These are phyloP conservation scores for Marronus borbonicus DNA, from an alignment of 2,888 invertebrate genomes.

Conservation along the genomic window DNA sequence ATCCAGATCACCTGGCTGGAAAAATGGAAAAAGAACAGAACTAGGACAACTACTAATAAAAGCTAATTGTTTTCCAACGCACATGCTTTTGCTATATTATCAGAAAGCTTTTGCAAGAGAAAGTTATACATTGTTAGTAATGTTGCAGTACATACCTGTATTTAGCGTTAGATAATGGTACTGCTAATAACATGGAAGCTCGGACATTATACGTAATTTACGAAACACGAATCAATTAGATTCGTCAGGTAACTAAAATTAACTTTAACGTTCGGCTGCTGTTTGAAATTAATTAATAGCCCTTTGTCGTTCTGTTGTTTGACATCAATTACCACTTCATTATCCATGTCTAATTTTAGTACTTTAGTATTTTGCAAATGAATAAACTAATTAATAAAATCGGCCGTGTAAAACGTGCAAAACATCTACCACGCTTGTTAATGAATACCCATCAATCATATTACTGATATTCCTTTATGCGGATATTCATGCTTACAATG, in stretches of 20 bases:
- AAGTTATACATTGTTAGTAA: too few relatives aligned
- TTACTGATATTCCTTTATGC: constrained; percentile 6
- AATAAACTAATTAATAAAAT: constrained; percentile 46
- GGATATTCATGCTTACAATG: not conserved
- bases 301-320: constrained; percentile 31
- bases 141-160: too few relatives aligned
- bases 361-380: constrained; percentile 24
- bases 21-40: too few relatives aligned
- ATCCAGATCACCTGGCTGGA: too few relatives aligned
- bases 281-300: constrained; percentile 46
- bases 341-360: constrained; percentile 23
- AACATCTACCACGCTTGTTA: constrained; percentile 35
- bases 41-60: too few relatives aligned
- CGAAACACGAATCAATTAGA: constrained; percentile 22
- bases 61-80: too few relatives aligned
- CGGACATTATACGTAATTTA: not conserved
- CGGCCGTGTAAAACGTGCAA: constrained; percentile 13
- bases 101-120: too few relatives aligned
- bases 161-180: too few relatives aligned
- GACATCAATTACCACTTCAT: constrained; percentile 47
- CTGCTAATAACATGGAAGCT: too few relatives aligned
- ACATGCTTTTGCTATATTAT: too few relatives aligned
- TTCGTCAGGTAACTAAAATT: constrained; percentile 16
- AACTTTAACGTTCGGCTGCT: constrained; percentile 12
- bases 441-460: constrained; percentile 10